Percentiles rank a stretch among this genome's conserved stretches.
Conservation (phyloP, 1,140 invertebrate species). For the Heliothis subflexa region DNA sequence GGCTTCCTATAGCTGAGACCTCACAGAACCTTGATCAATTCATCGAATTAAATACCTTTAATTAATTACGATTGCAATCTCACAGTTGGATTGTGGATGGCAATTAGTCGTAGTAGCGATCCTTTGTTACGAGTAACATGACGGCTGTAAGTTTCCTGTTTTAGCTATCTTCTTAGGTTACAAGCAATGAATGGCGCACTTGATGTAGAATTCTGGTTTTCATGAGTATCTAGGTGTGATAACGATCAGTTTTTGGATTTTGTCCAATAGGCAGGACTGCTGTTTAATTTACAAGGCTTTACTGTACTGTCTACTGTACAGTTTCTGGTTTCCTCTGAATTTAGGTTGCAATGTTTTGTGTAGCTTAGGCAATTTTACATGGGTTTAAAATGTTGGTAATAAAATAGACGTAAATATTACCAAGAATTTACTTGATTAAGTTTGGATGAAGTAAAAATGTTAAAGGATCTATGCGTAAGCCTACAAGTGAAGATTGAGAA, state of each 20-base stretch:
- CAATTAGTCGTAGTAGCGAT: slow-evolving; percentile 62
- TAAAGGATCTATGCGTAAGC: no score
- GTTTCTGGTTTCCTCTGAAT: not conserved
- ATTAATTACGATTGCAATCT: slow-evolving; percentile 79
- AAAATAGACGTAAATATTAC: no score
- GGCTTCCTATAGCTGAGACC: slow-evolving; percentile 55
- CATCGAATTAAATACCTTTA: slow-evolving; percentile 72
- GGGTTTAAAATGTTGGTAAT: no score
- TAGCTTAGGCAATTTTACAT: no score
- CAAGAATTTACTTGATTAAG: no score
- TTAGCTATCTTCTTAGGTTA: slow-evolving; percentile 39
- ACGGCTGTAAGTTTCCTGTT: slow-evolving; percentile 49
- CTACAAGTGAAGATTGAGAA: no score
- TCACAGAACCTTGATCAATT: slow-evolving; percentile 69
- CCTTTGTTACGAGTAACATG: slow-evolving; percentile 54
- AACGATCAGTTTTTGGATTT: slow-evolving; percentile 4
- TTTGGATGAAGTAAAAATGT: no score
- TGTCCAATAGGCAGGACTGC: not conserved
- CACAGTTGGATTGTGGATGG: slow-evolving; percentile 49
- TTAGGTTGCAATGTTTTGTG: no score
- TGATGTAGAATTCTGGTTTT: slow-evolving; percentile 27
- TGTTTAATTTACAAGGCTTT: not conserved
- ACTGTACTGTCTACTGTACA: not conserved
- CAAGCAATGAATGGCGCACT: slow-evolving; percentile 30
- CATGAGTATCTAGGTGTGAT: slow-evolving; percentile 3